These are phyloP conservation scores for Abscondita cerata DNA, from an alignment of 2,888 invertebrate genomes.

Conservation along the genomic window DNA sequence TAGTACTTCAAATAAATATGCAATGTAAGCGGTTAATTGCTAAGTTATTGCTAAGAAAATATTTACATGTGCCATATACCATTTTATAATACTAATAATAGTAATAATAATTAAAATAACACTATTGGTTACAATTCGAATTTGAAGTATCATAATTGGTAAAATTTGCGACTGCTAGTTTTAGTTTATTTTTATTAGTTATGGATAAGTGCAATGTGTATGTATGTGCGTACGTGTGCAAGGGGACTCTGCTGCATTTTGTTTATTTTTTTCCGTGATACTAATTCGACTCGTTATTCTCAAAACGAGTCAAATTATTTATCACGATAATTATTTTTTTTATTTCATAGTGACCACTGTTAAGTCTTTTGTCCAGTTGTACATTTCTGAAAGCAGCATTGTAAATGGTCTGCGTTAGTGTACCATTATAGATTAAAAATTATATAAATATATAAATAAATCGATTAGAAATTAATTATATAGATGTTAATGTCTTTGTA, in stretches of 20 bases:
- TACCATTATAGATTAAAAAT: conserved; percentile 56
- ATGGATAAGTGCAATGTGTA: conserved; percentile 60
- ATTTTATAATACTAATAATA: conserved; percentile 14
- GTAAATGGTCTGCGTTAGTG: conserved; percentile 52
- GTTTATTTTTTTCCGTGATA: not conserved
- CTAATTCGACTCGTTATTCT: conserved; percentile 9
- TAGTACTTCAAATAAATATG: conserved; percentile 26
- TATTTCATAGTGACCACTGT: conserved; percentile 8
- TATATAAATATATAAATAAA: conserved; percentile 57
- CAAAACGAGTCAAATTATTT: conserved; percentile 2
- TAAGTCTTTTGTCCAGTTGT: conserved; percentile 29
- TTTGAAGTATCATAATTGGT: conserved; percentile 41
- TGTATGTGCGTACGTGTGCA: conserved; percentile 27
- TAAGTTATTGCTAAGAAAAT: conserved; percentile 36
- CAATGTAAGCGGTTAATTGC: conserved; percentile 27
- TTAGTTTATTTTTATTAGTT: conserved; percentile 51
- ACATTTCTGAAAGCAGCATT: conserved; percentile 47
- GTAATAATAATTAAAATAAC: too few species aligned
- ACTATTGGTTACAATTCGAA: conserved; percentile 20
- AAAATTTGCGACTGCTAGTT: conserved; percentile 55
- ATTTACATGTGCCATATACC: conserved; percentile 40
- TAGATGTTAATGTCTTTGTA: conserved; percentile 62
- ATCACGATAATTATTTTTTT: not conserved
- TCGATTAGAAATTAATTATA: conserved; percentile 58
- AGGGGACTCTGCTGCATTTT: conserved; percentile 26